Conservation (phyloP, 2,113 vertebrate species). For the Megaceryle torquata region DNA sequence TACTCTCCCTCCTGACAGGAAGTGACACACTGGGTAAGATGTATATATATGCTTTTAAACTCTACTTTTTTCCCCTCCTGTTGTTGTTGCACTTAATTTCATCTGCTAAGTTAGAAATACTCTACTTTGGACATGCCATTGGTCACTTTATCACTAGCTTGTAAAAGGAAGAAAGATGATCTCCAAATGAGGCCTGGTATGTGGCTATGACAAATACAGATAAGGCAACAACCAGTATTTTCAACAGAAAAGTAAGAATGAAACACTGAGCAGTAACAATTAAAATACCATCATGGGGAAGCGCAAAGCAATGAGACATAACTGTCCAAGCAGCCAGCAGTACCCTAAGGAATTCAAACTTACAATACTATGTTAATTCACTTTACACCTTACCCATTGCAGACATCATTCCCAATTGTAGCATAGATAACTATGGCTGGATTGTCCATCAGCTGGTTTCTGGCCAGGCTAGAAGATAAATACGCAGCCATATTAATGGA, state of each 20-base stretch:
- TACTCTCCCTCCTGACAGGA: not conserved
- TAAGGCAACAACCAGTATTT: not conserved
- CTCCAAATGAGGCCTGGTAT: not conserved
- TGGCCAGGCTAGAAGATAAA: constrained; percentile 70
- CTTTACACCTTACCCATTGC: constrained; percentile 68
- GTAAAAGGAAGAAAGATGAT: not conserved
- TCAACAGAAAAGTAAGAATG: not conserved
- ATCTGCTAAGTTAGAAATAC: not conserved
- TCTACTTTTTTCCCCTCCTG: accelerated
- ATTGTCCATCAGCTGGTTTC: constrained; percentile 71
- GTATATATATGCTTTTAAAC: not conserved
- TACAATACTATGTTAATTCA: no score
- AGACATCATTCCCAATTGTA: constrained; percentile 80
- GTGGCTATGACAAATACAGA: not conserved
- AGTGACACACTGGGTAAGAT: not conserved
- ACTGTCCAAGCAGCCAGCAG: not conserved
- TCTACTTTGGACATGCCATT: not conserved
- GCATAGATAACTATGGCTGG: constrained; percentile 73
- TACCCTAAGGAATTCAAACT: not conserved
- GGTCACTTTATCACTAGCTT: not conserved
- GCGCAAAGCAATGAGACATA: not conserved
- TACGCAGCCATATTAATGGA: not conserved
- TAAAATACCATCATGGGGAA: not conserved
- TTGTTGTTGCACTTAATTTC: not conserved
- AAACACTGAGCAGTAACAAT: not conserved